Conservation (phyloP, 2,797 vertebrate species). For the Hemitrygon akajei region DNA sequence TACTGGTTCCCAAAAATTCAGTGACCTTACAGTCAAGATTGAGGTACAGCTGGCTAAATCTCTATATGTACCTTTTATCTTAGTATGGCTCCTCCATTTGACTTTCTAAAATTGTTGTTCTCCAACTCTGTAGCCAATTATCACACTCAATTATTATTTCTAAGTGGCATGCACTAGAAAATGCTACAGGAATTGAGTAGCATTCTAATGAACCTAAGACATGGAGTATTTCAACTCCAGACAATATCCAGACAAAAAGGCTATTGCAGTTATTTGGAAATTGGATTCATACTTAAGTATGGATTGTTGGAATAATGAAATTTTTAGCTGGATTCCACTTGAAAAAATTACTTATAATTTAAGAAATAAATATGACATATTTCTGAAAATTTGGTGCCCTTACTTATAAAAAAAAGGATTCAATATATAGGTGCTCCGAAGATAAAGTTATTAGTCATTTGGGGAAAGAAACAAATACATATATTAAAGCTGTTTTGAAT, state of each 20-base stretch:
- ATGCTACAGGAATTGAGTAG: background rate
- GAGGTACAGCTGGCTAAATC: background rate
- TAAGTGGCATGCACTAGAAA: background rate
- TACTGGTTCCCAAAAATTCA: background rate
- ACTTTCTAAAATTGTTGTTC: background rate
- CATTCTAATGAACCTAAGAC: background rate
- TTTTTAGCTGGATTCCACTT: too few species aligned
- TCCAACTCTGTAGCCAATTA: background rate
- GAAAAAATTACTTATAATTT: too few species aligned
- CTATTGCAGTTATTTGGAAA: too few species aligned
- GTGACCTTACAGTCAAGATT: background rate
- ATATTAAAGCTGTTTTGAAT: too few species aligned
- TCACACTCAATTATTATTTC: background rate
- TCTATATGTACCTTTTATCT: background rate
- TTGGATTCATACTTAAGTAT: too few species aligned
- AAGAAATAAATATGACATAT: too few species aligned
- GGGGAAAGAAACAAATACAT: too few species aligned
- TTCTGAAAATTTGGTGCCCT: too few species aligned
- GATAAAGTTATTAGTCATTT: too few species aligned
- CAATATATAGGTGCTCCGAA: too few species aligned
- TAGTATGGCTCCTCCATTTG: background rate
- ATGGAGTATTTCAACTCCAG: background rate
- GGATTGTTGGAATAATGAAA: too few species aligned
- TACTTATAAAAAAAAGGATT: too few species aligned
- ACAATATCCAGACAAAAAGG: background rate